Conservation (phyloP, 2,888 invertebrate genomes). For the Incurvaria masculella region DNA sequence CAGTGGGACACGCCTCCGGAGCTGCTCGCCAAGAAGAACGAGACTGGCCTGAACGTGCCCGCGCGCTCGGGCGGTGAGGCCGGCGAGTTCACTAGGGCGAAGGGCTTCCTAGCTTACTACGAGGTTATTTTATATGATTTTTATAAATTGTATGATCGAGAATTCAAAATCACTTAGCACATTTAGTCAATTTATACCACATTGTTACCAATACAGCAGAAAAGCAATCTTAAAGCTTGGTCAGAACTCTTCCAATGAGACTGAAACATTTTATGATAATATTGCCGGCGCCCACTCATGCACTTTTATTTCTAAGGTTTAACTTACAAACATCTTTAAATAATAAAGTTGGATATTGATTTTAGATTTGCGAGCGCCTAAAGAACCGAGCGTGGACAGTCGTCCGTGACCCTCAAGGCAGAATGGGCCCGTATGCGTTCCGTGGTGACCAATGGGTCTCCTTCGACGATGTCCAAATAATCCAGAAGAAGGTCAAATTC, state of each 20-base stretch:
- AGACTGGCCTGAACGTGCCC: slow-evolving; percentile 69
- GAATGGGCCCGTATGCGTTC: slow-evolving; percentile 87
- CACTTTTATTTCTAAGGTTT: background rate
- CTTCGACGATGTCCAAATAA: slow-evolving; percentile 79
- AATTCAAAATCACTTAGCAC: too few relatives aligned
- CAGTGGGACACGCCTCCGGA: slow-evolving; percentile 21
- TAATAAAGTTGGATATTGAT: too few relatives aligned
- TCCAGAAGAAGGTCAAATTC: slow-evolving; percentile 74
- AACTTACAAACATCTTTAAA: background rate
- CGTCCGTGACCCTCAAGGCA: slow-evolving; percentile 69
- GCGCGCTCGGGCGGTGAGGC: slow-evolving; percentile 76
- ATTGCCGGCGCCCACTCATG: too few relatives aligned
- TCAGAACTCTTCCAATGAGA: too few relatives aligned
- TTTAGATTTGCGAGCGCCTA: slow-evolving; percentile 77
- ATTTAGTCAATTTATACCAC: too few relatives aligned
- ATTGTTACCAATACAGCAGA: too few relatives aligned
- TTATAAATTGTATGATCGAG: too few relatives aligned
- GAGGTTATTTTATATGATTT: slow-evolving; percentile 64
- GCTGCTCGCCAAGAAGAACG: slow-evolving; percentile 50
- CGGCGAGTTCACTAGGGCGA: slow-evolving; percentile 81
- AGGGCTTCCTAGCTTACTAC: slow-evolving; percentile 85
- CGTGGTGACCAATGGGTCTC: slow-evolving; percentile 91
- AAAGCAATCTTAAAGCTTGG: too few relatives aligned
- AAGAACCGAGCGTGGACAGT: slow-evolving; percentile 76
- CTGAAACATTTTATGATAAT: too few relatives aligned